Conservation (phyloP, 2,797 vertebrate genomes). For the Channa striata region DNA sequence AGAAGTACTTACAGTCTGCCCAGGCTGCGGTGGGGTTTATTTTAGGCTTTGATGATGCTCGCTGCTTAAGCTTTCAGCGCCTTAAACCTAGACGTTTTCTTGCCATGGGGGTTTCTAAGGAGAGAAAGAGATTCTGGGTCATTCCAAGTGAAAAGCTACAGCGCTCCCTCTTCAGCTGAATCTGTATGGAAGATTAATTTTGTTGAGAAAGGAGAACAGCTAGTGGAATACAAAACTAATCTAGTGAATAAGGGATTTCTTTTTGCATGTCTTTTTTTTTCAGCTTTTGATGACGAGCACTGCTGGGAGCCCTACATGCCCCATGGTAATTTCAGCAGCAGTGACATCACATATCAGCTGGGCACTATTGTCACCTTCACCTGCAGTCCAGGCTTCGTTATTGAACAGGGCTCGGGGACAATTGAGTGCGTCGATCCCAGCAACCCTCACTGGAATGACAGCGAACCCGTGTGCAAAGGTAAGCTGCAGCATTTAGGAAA, state of each 20-base stretch:
- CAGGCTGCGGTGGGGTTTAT: conserved; percentile 33
- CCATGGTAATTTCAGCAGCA: conserved; percentile 93
- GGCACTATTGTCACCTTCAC: conserved; percentile 90
- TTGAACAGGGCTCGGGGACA: conserved; percentile 89
- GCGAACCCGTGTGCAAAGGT: conserved; percentile 93
- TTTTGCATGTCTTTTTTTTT: not conserved
- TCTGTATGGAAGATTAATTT: not conserved
- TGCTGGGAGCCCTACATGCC: conserved; percentile 94
- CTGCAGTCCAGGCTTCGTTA: conserved; percentile 91
- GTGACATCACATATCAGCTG: conserved; percentile 89
- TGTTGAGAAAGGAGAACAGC: not conserved
- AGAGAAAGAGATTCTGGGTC: conserved; percentile 14
- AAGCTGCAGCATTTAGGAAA: not conserved
- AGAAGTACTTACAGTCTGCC: conserved; percentile 32
- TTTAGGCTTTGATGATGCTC: conserved; percentile 38
- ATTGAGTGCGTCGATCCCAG: conserved; percentile 92
- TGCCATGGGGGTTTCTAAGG: not conserved
- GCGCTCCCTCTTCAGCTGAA: conserved; percentile 13
- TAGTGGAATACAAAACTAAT: not conserved
- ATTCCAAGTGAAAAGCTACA: conserved; percentile 14
- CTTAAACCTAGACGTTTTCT: conserved; percentile 30
- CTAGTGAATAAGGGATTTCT: not conserved
- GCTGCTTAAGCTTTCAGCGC: conserved; percentile 9
- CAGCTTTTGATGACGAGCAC: conserved; percentile 93
- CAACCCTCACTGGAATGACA: conserved; percentile 94